Base-by-base conservation (phyloP, 2,797 vertebrate genomes). In the Eulemur coronatus region DNA sequence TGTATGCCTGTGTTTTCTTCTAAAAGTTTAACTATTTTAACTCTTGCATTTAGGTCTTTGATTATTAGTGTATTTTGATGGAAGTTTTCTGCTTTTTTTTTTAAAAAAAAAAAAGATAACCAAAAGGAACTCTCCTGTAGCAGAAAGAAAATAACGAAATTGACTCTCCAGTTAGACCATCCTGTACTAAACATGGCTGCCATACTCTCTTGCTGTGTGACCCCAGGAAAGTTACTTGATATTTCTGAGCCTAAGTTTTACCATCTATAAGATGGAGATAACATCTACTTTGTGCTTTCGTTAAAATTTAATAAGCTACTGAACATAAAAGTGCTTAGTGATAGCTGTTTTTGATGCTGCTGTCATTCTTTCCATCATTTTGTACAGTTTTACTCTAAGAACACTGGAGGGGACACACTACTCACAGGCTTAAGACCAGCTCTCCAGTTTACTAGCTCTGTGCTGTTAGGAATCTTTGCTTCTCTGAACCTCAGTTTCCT, bases 361-460 rank as follows among this genome's bases (percentile, higher is more conserved):
- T 22, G 11, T 20, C 5, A 11, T 22, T 14, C 5, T 41, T 22
- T 7, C 52, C 59, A 12, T 38, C 11, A 5, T 7, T 43, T 4
- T 10, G 0, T 3, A 4, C 30, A 26, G 35, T 35, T 81, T 80
- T 57, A 28, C 17, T 63, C 11, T 0, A 3, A 50, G 50, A 33
- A 33, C 3, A 11, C 30, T 26, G 13, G 33, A 0, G 17, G 33
- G 18, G 22, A 33, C 35, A 28, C 22, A 24, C 11, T 11, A 46
- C 1, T 4, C 17, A 22, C 1, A 11, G 12, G 12, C 7, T 8
- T 30, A 35, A 48, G 13, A 5, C 4, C n/a, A 20, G 8, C 8
- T 18, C 57, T 35, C 48, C 18, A 14, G 24, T 17, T 12, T 43
- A 4, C 59, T 59, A 2, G 33, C 12, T 43, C 30, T 67, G 1